These are phyloP conservation scores for Fopius arisanus DNA, from an alignment of 1,140 invertebrate genomes.

Conservation along the genomic window DNA sequence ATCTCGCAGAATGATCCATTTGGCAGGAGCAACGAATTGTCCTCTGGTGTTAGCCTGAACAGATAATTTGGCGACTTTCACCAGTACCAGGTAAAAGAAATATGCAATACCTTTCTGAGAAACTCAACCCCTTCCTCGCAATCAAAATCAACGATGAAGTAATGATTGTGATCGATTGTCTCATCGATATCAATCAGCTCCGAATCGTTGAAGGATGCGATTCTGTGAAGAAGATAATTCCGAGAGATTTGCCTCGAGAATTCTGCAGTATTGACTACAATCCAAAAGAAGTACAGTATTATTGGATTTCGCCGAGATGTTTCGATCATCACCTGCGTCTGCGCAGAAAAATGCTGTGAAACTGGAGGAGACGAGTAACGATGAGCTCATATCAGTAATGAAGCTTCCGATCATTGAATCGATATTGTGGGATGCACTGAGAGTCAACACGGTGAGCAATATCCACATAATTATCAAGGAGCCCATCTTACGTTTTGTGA, in stretches of 20 bases:
- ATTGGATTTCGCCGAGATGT: neutral
- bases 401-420: slow-evolving; percentile 30
- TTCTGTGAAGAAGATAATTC: slow-evolving; percentile 17
- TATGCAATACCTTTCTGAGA: slow-evolving; percentile 24
- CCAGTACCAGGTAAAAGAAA: neutral
- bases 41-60: slow-evolving; percentile 40
- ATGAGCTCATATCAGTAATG: slow-evolving; percentile 29
- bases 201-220: slow-evolving; percentile 9
- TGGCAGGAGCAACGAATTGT: slow-evolving; percentile 44
- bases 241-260: slow-evolving; percentile 23
- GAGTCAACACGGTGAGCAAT: neutral
- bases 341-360: slow-evolving; percentile 40
- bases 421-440: slow-evolving; percentile 7
- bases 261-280: slow-evolving; percentile 9
- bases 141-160: slow-evolving; percentile 31
- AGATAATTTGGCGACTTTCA: neutral
- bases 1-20: slow-evolving; percentile 50
- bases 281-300: neutral
- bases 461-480: neutral
- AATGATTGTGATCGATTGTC: slow-evolving; percentile 18
- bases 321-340: slow-evolving; percentile 33
- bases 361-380: slow-evolving; percentile 32
- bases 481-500: no score
- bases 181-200: neutral
- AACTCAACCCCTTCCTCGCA: slow-evolving; percentile 32